A percentile compares a stretch with the other conserved stretches of the same genome.
These are phyloP conservation scores for Yasuhikotakia modesta DNA, from an alignment of 2,797 vertebrate genomes.

Conservation along the genomic window DNA sequence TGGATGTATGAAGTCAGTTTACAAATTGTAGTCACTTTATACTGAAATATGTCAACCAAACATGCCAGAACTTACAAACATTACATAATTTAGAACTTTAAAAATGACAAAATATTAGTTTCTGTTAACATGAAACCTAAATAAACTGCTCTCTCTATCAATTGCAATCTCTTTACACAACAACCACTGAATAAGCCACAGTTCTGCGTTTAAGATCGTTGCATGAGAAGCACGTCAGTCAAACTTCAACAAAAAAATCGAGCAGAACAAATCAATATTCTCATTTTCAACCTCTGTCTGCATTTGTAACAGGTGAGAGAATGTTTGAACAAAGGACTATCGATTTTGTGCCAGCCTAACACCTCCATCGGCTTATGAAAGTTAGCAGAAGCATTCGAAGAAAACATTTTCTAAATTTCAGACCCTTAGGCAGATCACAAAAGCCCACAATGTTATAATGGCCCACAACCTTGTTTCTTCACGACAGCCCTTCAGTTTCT, in stretches of 20 bases:
- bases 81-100: neutral
- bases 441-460: neutral
- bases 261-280: slow-evolving; percentile 21
- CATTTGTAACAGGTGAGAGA: slow-evolving; percentile 41
- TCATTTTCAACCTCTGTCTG: slow-evolving; percentile 27
- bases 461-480: neutral
- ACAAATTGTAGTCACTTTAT: too few species aligned
- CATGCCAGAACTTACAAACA: neutral
- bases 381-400: slow-evolving; percentile 12
- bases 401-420: slow-evolving; percentile 4
- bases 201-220: slow-evolving; percentile 14
- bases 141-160: neutral
- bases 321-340: slow-evolving; percentile 43
- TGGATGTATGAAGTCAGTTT: too few species aligned
- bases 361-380: slow-evolving; percentile 17
- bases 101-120: neutral
- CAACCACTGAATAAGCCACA: slow-evolving; percentile 3
- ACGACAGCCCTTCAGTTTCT: slow-evolving; percentile 1
- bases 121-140: too few species aligned
- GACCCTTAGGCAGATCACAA: slow-evolving; percentile 16
- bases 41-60: neutral
- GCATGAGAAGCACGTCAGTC: slow-evolving; percentile 26
- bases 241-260: slow-evolving; percentile 27
- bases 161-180: neutral
- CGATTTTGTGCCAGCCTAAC: slow-evolving; percentile 32